Percentiles rank a stretch among this genome's conserved stretches.
phyloP scores from a whole-genome alignment of 1,140 invertebrate species.

The Drosophila burlai region DNA sequence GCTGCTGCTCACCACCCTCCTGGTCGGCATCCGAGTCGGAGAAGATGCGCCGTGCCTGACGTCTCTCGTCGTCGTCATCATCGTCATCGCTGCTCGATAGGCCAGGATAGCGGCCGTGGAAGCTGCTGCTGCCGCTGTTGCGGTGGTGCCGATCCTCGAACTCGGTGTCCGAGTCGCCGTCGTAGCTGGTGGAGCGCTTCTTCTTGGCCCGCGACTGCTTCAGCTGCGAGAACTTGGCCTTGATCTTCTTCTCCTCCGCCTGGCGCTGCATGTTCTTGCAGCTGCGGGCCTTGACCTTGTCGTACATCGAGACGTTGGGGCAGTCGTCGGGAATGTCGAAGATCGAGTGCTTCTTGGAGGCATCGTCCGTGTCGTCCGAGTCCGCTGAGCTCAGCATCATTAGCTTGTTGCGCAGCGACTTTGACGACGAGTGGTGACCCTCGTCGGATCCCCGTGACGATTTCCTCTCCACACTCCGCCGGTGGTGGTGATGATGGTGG shows the following conservation, averaged over 20 bases:
- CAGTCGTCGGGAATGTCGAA: conserved; percentile 96
- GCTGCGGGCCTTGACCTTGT: conserved; percentile 98
- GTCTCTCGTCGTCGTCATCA: conserved; percentile 52
- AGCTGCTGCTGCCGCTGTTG: conserved; percentile 71
- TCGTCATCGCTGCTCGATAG: conserved; percentile 73
- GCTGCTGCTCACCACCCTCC: neutral
- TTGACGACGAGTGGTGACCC: conserved; percentile 56
- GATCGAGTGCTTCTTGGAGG: conserved; percentile 95
- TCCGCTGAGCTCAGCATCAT: conserved; percentile 85
- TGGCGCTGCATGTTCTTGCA: conserved; percentile 96
- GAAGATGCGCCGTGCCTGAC: conserved; percentile 60
- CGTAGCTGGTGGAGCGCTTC: conserved; percentile 94
- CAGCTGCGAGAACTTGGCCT: conserved; percentile 95
- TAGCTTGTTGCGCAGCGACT: conserved; percentile 61
- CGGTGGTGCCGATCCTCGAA: conserved; percentile 85
- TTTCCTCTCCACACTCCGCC: conserved; percentile 70
- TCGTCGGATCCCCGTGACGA: conserved; percentile 53
- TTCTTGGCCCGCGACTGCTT: conserved; percentile 95
- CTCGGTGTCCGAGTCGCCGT: conserved; percentile 92
- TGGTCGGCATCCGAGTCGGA: conserved; percentile 68
- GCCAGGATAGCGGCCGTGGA: conserved; percentile 62
- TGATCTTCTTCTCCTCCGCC: conserved; percentile 94
- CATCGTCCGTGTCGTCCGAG: conserved; percentile 90
- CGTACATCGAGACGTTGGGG: conserved; percentile 99
- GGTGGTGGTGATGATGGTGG: conserved; percentile 64